A percentile compares a stretch with the other conserved stretches of the same genome.
phyloP scores from a whole-genome alignment of 2,888 invertebrate genomes.

The Zaprionus lineosus region DNA sequence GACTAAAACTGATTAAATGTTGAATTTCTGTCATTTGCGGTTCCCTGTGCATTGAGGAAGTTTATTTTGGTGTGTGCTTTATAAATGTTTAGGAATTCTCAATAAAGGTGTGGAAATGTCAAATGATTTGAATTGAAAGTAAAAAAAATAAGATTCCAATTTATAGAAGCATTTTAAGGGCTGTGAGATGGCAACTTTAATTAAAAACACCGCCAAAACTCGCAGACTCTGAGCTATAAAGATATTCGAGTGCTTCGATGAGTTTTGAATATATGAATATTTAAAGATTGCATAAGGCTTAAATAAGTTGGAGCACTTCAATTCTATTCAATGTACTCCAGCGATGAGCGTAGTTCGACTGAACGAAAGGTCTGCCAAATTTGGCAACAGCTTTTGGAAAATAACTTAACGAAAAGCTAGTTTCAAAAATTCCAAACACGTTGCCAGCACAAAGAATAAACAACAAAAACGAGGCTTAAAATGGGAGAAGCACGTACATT shows the following conservation, averaged over 20 bases:
- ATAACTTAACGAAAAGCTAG: constrained; percentile 5
- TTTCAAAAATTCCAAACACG: constrained; percentile 39
- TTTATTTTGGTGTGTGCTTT: too few species aligned
- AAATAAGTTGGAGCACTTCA: constrained; percentile 13
- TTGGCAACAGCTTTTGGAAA: constrained; percentile 27
- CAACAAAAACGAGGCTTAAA: constrained; percentile 27
- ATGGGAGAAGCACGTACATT: constrained; percentile 29
- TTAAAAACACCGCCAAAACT: too few species aligned
- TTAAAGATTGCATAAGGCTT: constrained; percentile 18
- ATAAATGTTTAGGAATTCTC: too few species aligned
- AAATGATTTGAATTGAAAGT: too few species aligned
- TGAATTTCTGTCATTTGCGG: too few species aligned
- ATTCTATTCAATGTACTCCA: constrained; percentile 25
- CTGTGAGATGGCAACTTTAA: too few species aligned
- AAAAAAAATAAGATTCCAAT: too few species aligned
- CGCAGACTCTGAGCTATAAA: constrained; percentile 2
- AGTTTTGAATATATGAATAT: constrained; percentile 13
- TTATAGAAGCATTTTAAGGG: too few species aligned
- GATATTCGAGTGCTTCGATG: constrained; percentile 22
- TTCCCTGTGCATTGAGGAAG: too few species aligned
- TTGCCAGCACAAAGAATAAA: constrained; percentile 33
- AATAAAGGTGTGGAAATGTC: too few species aligned
- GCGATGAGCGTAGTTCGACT: constrained; percentile 12
- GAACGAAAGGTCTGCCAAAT: constrained; percentile 18
- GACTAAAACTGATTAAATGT: too few species aligned